Percentiles rank a stretch among this genome's conserved stretches.
Evolutionary conservation across 2,113 vertebrate genomes (phyloP).

Genomic region (Anarrhichthys ocellatus): DNA sequence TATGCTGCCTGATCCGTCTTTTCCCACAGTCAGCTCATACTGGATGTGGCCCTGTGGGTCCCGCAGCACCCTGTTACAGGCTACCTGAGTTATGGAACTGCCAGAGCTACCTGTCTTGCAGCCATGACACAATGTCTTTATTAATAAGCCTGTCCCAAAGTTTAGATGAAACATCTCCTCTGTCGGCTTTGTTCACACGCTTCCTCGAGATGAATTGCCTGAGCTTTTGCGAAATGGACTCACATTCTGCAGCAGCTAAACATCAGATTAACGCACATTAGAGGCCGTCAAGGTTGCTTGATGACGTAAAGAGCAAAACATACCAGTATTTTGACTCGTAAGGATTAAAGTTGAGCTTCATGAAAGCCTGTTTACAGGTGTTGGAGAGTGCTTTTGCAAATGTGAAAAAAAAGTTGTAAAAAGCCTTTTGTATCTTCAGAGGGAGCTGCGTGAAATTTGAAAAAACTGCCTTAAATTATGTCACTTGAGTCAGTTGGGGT

Average conservation of each 20-base stretch:
- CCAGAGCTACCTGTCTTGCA: conserved; percentile 29
- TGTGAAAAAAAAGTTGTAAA: neutral
- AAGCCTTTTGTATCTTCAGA: neutral
- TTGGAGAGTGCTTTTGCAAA: neutral
- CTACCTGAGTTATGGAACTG: conserved; percentile 48
- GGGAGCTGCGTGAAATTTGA: neutral
- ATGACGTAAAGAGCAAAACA: neutral
- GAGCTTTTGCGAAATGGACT: conserved; percentile 12
- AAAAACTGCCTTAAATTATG: neutral
- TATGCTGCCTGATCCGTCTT: conserved; percentile 59
- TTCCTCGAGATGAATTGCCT: neutral
- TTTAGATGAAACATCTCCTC: neutral
- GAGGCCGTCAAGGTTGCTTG: conserved; percentile 16
- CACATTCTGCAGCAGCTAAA: conserved; percentile 13
- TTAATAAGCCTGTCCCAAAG: neutral
- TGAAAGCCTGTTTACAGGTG: neutral
- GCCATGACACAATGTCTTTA: conserved; percentile 5
- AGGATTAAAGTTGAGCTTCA: neutral
- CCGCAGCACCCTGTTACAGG: conserved; percentile 11
- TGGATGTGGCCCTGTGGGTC: conserved; percentile 29
- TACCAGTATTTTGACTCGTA: neutral
- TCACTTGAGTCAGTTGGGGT: neutral
- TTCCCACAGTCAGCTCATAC: conserved; percentile 71
- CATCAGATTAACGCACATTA: conserved; percentile 40
- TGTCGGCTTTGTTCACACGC: neutral